Evolutionary conservation across 1,140 invertebrate genomes (phyloP).

Genomic region (Sycobia sp.): DNA sequence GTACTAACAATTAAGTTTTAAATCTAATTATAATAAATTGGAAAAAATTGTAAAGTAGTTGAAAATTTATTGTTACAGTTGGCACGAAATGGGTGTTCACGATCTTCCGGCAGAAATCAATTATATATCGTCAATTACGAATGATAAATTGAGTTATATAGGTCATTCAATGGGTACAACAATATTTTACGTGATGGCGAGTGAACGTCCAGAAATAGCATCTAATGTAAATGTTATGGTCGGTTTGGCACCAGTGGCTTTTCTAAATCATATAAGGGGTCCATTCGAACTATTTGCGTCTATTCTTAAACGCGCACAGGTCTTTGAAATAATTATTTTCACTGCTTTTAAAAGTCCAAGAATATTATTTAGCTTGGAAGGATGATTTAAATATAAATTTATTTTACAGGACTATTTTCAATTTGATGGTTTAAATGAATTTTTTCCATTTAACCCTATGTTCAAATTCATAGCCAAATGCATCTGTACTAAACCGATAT

Average conservation of each 20-base stretch:
- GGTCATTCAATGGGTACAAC: constrained; percentile 72
- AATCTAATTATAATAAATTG: too few species aligned
- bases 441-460: constrained; percentile 68
- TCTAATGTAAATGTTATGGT: constrained; percentile 64
- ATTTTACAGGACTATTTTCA: constrained; percentile 62
- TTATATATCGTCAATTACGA: constrained; percentile 59
- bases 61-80: constrained; percentile 58
- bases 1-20: too few species aligned
- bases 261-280: constrained; percentile 71
- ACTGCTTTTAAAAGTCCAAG: too few species aligned
- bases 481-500: constrained; percentile 64
- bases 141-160: constrained; percentile 57
- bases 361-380: too few species aligned
- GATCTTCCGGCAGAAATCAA: constrained; percentile 71
- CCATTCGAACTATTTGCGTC: constrained; percentile 67
- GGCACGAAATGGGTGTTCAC: constrained; percentile 71
- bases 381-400: too few species aligned
- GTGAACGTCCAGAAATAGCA: constrained; percentile 61
- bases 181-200: constrained; percentile 67
- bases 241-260: constrained; percentile 77
- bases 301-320: background rate
- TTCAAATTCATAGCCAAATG: constrained; percentile 67
- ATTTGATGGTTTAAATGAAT: constrained; percentile 68
- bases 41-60: too few species aligned
- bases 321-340: too few species aligned